Evolutionary conservation across 2,113 vertebrate species (phyloP).

Genomic region (Gavia stellata): DNA sequence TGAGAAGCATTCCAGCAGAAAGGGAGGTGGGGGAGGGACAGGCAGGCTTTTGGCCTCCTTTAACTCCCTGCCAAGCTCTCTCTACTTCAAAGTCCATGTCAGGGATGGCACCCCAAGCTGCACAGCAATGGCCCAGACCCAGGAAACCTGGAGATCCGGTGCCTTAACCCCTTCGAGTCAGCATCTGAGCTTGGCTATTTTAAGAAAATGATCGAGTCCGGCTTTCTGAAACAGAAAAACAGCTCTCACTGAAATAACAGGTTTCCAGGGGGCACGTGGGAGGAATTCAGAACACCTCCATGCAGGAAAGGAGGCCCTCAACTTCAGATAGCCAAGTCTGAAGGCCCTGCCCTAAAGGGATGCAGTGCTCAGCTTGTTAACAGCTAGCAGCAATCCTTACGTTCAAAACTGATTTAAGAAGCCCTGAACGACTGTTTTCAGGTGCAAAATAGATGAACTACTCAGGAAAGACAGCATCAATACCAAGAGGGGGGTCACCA

Average conservation of each 20-base stretch:
- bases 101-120: not conserved
- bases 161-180: not conserved
- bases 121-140: not conserved
- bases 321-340: not conserved
- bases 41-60: not conserved
- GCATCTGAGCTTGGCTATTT: not conserved
- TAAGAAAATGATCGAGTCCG: not conserved
- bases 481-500: not conserved
- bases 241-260: not conserved
- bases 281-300: not conserved
- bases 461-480: not conserved
- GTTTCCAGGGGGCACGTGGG: not conserved
- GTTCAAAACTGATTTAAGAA: not conserved
- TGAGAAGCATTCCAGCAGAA: slow-evolving; percentile 22
- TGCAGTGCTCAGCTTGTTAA: not conserved
- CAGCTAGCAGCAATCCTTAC: not conserved
- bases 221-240: not conserved
- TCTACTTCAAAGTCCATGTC: not conserved
- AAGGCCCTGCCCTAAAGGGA: not conserved
- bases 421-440: not conserved
- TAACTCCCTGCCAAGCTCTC: not conserved
- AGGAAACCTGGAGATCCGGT: not conserved
- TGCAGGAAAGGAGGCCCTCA: not conserved
- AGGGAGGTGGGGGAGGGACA: not conserved
- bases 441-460: not conserved